Percentiles rank a stretch among this genome's conserved stretches.
Evolutionary conservation across 2,797 vertebrate genomes (phyloP).

Genomic region (Pelobates cultripes): DNA sequence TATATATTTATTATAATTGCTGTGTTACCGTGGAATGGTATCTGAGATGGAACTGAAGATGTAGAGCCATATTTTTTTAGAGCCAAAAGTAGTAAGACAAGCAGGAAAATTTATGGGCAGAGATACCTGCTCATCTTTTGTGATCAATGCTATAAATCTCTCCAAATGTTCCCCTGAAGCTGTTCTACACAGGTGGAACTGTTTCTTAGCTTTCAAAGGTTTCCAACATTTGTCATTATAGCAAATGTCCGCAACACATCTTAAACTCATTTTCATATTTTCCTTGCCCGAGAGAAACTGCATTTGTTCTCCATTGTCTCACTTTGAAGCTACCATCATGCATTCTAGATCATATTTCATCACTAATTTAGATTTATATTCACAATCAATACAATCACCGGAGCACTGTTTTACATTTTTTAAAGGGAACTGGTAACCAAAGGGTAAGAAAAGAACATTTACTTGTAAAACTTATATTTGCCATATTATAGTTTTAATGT

Average conservation of each 20-base stretch:
- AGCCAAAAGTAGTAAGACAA: conserved; percentile 31
- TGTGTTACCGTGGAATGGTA: background rate
- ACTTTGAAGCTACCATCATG: background rate
- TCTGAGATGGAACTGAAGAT: conserved; percentile 8
- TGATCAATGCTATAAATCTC: conserved; percentile 41
- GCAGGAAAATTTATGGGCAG: conserved; percentile 31
- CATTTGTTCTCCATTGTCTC: conserved; percentile 8
- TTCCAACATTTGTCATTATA: conserved; percentile 40
- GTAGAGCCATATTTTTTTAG: conserved; percentile 22
- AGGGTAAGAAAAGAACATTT: background rate
- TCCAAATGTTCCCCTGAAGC: conserved; percentile 41
- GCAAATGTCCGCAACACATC: conserved; percentile 24
- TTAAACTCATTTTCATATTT: conserved; percentile 39
- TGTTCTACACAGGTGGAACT: conserved; percentile 30
- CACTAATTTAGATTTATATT: background rate
- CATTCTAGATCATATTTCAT: background rate
- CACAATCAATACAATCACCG: background rate
- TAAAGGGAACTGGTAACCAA: background rate
- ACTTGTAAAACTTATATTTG: background rate
- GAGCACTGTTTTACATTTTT: background rate
- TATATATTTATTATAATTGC: background rate
- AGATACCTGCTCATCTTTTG: conserved; percentile 43
- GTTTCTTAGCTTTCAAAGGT: conserved; percentile 32
- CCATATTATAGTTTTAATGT: background rate
- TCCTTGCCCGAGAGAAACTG: conserved; percentile 31